These are phyloP conservation scores for Drosophila orosa DNA, from an alignment of 1,140 invertebrate genomes.

Conservation along the genomic window DNA sequence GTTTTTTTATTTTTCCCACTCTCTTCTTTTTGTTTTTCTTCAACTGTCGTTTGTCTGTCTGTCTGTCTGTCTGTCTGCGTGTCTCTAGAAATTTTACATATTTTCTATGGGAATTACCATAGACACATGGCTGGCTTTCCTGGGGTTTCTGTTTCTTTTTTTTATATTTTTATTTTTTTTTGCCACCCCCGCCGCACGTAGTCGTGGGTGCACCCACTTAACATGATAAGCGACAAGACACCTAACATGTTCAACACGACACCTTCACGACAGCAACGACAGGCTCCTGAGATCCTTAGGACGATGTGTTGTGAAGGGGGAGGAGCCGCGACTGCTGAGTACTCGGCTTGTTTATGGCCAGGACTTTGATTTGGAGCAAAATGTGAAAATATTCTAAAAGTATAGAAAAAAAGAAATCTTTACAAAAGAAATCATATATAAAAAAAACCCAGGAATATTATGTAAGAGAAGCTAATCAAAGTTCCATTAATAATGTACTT, in stretches of 20 bases:
- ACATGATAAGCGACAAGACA: slow-evolving; percentile 82
- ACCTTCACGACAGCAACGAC: slow-evolving; percentile 73
- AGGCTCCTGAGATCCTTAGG: slow-evolving; percentile 38
- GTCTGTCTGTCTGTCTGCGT: slow-evolving; percentile 23
- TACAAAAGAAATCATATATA: no score
- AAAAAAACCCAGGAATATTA: no score
- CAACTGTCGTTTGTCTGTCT: slow-evolving; percentile 26
- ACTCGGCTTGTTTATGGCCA: slow-evolving; percentile 27
- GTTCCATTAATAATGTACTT: not conserved
- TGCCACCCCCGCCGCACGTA: slow-evolving; percentile 46
- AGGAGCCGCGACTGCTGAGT: slow-evolving; percentile 18
- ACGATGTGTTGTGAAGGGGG: not conserved
- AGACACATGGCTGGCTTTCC: slow-evolving; percentile 57
- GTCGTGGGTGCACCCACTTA: slow-evolving; percentile 76
- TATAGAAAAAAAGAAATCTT: not conserved
- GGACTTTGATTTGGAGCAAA: slow-evolving; percentile 6
- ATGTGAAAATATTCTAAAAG: not conserved
- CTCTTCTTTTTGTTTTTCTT: slow-evolving; percentile 3
- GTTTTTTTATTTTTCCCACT: slow-evolving; percentile 14
- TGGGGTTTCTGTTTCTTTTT: not conserved
- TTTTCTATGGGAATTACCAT: slow-evolving; percentile 80
- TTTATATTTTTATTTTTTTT: no score
- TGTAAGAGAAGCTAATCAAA: not conserved
- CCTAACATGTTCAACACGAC: slow-evolving; percentile 82
- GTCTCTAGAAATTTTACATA: slow-evolving; percentile 68